Evolutionary conservation across 1,140 invertebrate species (phyloP).

Genomic region (Spodoptera frugiperda): DNA sequence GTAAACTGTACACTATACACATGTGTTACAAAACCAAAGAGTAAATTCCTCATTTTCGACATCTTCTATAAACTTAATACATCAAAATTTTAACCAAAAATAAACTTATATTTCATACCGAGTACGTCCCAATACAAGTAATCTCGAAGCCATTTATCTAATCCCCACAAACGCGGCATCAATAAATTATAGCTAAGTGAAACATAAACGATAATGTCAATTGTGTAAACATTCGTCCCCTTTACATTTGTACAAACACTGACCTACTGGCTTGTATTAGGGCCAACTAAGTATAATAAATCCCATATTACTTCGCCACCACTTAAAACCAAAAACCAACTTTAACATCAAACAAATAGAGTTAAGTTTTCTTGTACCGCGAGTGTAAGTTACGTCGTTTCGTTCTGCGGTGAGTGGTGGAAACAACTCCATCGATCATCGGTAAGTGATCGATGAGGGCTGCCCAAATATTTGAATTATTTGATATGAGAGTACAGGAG

Average conservation of each 20-base stretch:
- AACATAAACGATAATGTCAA: slow-evolving; percentile 84
- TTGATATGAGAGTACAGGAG: slow-evolving; percentile 72
- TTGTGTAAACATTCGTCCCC: slow-evolving; percentile 71
- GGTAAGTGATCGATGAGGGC: slow-evolving; percentile 81
- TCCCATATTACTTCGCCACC: slow-evolving; percentile 44
- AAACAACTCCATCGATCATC: slow-evolving; percentile 81
- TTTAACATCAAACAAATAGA: slow-evolving; percentile 34
- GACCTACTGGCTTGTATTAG: slow-evolving; percentile 72
- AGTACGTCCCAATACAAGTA: slow-evolving; percentile 13
- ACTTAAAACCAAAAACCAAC: slow-evolving; percentile 44
- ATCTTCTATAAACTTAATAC: slow-evolving; percentile 4
- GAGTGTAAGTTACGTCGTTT: slow-evolving; percentile 44
- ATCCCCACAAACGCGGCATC: slow-evolving; percentile 65
- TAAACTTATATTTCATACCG: not conserved
- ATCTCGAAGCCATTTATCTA: slow-evolving; percentile 48
- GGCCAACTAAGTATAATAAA: slow-evolving; percentile 61
- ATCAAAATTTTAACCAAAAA: slow-evolving; percentile 10
- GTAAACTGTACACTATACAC: not conserved
- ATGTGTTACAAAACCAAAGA: slow-evolving; percentile 3
- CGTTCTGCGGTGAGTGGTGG: slow-evolving; percentile 16
- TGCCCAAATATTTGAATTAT: slow-evolving; percentile 84
- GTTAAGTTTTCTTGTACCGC: slow-evolving; percentile 1
- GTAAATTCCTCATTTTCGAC: slow-evolving; percentile 5
- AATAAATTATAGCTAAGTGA: slow-evolving; percentile 84
- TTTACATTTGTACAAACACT: slow-evolving; percentile 80